phyloP scores from a whole-genome alignment of 2,113 vertebrate species.

The Myiagra hebetior region DNA sequence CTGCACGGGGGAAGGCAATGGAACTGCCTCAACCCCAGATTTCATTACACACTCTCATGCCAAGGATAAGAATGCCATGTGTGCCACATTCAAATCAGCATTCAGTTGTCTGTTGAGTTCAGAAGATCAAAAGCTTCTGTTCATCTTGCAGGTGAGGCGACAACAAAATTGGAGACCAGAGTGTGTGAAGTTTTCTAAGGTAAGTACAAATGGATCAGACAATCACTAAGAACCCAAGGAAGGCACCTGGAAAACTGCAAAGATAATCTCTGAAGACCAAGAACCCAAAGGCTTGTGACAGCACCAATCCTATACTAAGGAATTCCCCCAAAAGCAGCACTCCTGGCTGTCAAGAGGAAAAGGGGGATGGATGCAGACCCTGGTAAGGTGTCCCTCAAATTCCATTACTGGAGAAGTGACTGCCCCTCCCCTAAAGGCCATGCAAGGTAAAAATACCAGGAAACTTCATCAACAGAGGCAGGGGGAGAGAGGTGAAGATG shows the following conservation, averaged over 20 bases:
- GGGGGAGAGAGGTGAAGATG: not conserved
- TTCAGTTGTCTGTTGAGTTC: not conserved
- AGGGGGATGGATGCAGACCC: not conserved
- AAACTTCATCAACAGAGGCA: not conserved
- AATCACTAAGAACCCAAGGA: not conserved
- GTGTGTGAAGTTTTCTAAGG: not conserved
- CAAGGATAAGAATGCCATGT: not conserved
- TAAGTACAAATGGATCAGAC: not conserved
- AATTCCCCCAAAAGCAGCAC: not conserved
- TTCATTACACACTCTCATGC: not conserved
- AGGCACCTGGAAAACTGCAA: not conserved
- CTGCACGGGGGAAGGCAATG: not conserved
- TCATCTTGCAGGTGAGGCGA: not conserved
- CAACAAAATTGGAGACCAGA: not conserved
- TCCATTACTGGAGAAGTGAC: not conserved
- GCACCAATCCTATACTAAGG: not conserved
- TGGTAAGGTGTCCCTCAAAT: too few species aligned
- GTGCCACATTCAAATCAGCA: not conserved
- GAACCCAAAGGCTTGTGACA: not conserved
- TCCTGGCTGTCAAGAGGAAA: not conserved
- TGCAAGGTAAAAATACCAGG: not conserved
- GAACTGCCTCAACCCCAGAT: not conserved
- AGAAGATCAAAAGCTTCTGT: not conserved
- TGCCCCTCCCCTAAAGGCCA: not conserved
- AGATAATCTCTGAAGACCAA: not conserved